phyloP scores from a whole-genome alignment of 1,140 invertebrate species.

The Halesus radiatus region DNA sequence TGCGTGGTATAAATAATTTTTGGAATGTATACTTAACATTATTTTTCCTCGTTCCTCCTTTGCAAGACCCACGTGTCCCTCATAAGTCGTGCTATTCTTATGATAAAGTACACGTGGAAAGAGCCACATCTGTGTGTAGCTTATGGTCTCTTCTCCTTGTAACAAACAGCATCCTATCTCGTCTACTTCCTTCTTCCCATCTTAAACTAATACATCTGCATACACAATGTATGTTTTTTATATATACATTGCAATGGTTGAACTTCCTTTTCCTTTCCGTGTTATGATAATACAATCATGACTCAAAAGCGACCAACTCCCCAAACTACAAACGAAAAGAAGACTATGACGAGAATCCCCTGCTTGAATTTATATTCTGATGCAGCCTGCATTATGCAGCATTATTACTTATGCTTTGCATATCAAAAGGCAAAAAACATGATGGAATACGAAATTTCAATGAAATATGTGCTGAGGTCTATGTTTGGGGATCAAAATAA shows the following conservation, averaged over 20 bases:
- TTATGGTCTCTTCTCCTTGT: background rate
- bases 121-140: background rate
- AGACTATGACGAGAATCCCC: background rate
- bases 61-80: background rate
- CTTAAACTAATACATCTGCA: too few species aligned
- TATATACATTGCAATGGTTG: background rate
- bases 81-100: background rate
- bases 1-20: too few species aligned
- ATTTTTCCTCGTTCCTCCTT: background rate
- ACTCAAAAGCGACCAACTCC: background rate
- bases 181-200: too few species aligned
- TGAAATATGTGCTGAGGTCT: too few species aligned
- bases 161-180: too few species aligned
- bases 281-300: constrained; percentile 23
- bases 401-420: too few species aligned
- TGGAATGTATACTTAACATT: too few species aligned
- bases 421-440: too few species aligned
- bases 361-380: background rate
- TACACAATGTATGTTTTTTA: too few species aligned
- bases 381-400: too few species aligned
- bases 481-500: too few species aligned
- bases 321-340: background rate
- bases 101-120: constrained; percentile 13
- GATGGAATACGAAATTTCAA: too few species aligned
- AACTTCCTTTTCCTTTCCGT: background rate